Base-by-base conservation (phyloP, 2,113 vertebrate genomes). In the Plestiodon gilberti region DNA sequence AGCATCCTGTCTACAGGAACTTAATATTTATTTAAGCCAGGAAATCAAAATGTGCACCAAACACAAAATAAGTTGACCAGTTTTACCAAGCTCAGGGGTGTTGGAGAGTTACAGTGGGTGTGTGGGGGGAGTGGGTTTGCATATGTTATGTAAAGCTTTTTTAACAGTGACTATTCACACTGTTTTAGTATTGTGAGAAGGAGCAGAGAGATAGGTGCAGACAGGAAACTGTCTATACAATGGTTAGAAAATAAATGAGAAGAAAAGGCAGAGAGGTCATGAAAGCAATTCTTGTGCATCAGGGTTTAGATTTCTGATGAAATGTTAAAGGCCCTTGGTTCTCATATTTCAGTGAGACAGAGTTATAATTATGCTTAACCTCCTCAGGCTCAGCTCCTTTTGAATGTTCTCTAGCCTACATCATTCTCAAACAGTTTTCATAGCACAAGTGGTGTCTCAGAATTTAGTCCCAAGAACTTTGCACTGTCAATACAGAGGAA, bases 1-100 rank as follows among this genome's bases (percentile, higher is more conserved):
- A 74, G 57, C 23, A 65, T 90, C 81, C 67, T 86, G 69, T 83
- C 84, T 82, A 82, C 61, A 84, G 78, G 87, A 83, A 0, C 55
- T 87, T 86, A 70, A 67, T 81, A 92, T 87, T 38, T 5, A 79
- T 76, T 78, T 73, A 78, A 78, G 33, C 76, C 82, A 89, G 69
- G 81, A 89, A 94, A 88, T 85, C 23, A 86, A 81, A 85, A 74
- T 30, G 25, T 3, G 0, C 13, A 89, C 69, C 77, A 71, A 65
- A 65, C 82, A 76, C 78, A 81, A 84, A 57, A 88, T 38, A 25
- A 87, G 67, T 59, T 89, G 74, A 80, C 22, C 65, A 35, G 28
- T 91, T 87, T 91, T 55, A 81, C 64, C 76, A 48, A 28, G 25
- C 22, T 38, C 33, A 90, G 83, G 62, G 1, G 3, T 1, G 0